Evolutionary conservation across 1,140 invertebrate genomes (phyloP), one percentile per base, ranked within the genome.

Genomic region (Heliconius congener): DNA sequence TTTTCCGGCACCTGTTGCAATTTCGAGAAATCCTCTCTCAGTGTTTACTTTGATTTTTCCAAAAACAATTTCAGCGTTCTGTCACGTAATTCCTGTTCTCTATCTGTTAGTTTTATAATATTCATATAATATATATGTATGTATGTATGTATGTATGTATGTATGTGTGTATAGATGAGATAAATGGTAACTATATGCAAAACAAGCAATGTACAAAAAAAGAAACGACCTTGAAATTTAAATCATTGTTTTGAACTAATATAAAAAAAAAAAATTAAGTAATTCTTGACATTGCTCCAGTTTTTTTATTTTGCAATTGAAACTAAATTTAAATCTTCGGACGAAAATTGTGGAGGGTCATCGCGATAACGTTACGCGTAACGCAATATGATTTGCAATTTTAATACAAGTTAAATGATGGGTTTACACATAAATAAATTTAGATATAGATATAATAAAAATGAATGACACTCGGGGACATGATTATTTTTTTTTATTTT

Each of bases 281-380:
- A 76, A 80, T 57, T 76, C 57, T 30, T 50, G 79, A 80, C 79
- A 80, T 80, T 80, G 79, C 70, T 76, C 79, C 39, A 73, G 50
- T 60, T 80, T 71, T 71, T 78, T 74, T 23, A 75, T 79, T 79
- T 71, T 72, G 78, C 75, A 79, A 46, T 46, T 46, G 42, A 46
- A 46, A 76, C 46, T 18, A 55, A 34, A 71, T 66, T 57, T 57
- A 57, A 57, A 57, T 57, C 2, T n/a, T 57, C 55, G n/a, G 55
- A 1, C n/a, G 55, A 57, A 57, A n/a, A 9, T 57, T 9, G 8
- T n/a, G 9, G 55, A 57, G 8, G 55, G 55, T 57, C 55, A 57
- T 57, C 55, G 55, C 55, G 55, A 57, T 57, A 57, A 9, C 8
- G 55, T 57, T n/a, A 57, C n/a, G 55, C 55, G 9, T 23, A 57